Evolutionary conservation across 2,888 invertebrate genomes (phyloP).

Genomic region (Megaustenia siamemsis): DNA sequence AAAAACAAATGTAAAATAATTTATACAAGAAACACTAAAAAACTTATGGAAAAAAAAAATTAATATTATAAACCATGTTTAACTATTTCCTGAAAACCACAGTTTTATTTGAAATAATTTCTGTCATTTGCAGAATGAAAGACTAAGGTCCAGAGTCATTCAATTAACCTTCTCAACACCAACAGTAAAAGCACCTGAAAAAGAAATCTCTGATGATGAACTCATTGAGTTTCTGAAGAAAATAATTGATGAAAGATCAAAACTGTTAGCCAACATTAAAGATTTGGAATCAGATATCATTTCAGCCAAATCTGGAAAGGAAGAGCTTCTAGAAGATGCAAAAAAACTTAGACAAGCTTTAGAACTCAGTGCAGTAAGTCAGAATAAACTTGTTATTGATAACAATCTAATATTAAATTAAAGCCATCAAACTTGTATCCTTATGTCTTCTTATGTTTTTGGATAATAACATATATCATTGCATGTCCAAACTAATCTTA

Average conservation of each 20-base stretch:
- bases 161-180: slow-evolving; percentile 78
- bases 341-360: slow-evolving; percentile 72
- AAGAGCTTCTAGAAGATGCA: slow-evolving; percentile 67
- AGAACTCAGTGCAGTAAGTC: slow-evolving; percentile 71
- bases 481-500: no score
- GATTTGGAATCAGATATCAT: slow-evolving; percentile 72
- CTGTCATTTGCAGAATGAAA: slow-evolving; percentile 68
- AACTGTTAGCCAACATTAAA: slow-evolving; percentile 67
- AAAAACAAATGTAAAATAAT: no score
- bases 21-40: no score
- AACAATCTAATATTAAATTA: no score
- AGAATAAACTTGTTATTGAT: neutral
- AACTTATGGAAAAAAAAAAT: no score
- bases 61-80: no score
- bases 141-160: slow-evolving; percentile 77
- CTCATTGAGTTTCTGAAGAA: slow-evolving; percentile 75
- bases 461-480: no score
- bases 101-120: neutral
- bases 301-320: slow-evolving; percentile 64
- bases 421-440: no score
- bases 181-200: slow-evolving; percentile 74
- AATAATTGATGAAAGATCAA: slow-evolving; percentile 73
- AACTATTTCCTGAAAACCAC: no score
- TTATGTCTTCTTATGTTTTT: no score
- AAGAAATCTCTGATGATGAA: slow-evolving; percentile 76